Percentiles rank a stretch among this genome's conserved stretches.
These are phyloP conservation scores for Camponotus pennsylvanicus DNA, from an alignment of 1,140 invertebrate species.

Conservation along the genomic window DNA sequence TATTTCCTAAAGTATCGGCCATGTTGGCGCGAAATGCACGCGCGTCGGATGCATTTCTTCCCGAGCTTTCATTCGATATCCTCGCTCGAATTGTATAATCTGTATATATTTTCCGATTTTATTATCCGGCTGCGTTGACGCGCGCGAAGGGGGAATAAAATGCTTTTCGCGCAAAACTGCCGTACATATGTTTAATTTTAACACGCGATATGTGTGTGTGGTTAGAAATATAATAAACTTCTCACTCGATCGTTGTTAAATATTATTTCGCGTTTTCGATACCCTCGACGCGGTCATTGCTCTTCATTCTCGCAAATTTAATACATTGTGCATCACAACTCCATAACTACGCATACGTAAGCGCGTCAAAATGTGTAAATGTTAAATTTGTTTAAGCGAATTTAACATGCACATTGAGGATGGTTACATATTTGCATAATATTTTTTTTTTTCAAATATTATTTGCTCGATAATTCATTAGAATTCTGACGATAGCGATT, in stretches of 20 bases:
- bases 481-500: constrained; percentile 43
- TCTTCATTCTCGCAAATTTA: constrained; percentile 29
- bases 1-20: constrained; percentile 70
- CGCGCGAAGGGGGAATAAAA: not conserved
- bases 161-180: not conserved
- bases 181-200: not conserved
- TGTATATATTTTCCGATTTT: not conserved
- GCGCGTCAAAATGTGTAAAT: constrained; percentile 49
- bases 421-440: constrained; percentile 47
- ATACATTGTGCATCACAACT: constrained; percentile 26
- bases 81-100: too few species aligned
- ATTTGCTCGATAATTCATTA: constrained; percentile 46
- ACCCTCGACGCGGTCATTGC: constrained; percentile 42
- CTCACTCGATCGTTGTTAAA: constrained; percentile 45
- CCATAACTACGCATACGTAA: not conserved
- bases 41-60: not conserved
- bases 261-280: constrained; percentile 48
- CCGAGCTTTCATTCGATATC: too few species aligned
- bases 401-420: constrained; percentile 35
- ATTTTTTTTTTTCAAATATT: constrained; percentile 47
- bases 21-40: constrained; percentile 64
- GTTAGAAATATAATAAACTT: constrained; percentile 47
- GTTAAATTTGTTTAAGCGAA: constrained; percentile 57
- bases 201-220: not conserved
- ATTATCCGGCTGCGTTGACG: not conserved